Evolutionary conservation across 1,140 invertebrate species (phyloP).

Genomic region (Agrilus planipennis): DNA sequence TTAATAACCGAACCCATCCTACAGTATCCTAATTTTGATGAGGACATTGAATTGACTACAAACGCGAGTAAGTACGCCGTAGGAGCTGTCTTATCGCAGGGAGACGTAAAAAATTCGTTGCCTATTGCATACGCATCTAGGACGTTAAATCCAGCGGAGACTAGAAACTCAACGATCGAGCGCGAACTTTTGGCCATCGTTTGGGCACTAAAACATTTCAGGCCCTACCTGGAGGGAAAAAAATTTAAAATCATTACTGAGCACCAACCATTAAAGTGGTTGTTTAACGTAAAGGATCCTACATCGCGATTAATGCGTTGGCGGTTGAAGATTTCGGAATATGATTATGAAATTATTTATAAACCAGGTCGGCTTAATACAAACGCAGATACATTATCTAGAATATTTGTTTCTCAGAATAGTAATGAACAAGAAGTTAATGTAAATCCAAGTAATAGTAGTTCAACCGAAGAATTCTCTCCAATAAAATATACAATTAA

Average conservation of each 20-base stretch:
- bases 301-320: neutral
- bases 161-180: constrained; percentile 32
- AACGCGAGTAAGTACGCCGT: neutral
- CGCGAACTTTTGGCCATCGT: constrained; percentile 2
- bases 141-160: constrained; percentile 31
- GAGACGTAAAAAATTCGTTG: neutral
- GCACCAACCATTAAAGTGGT: constrained; percentile 1
- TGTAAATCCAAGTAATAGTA: too few relatives aligned
- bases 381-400: constrained; percentile 28
- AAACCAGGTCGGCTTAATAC: constrained; percentile 30
- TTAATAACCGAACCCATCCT: neutral
- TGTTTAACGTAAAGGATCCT: constrained; percentile 2
- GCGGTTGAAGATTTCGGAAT: constrained; percentile 16
- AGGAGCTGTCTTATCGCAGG: neutral
- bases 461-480: too few relatives aligned
- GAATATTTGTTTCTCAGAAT: neutral
- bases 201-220: neutral
- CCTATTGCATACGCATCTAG: constrained; percentile 14
- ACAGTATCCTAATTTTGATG: neutral
- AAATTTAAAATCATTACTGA: constrained; percentile 3
- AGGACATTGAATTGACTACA: neutral
- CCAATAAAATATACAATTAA: too few relatives aligned
- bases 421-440: too few relatives aligned
- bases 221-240: neutral
- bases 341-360: constrained; percentile 16